A percentile compares a stretch with the other conserved stretches of the same genome.
These are phyloP conservation scores for Furcifer pardalis DNA, from an alignment of 2,797 vertebrate species.

Conservation along the genomic window DNA sequence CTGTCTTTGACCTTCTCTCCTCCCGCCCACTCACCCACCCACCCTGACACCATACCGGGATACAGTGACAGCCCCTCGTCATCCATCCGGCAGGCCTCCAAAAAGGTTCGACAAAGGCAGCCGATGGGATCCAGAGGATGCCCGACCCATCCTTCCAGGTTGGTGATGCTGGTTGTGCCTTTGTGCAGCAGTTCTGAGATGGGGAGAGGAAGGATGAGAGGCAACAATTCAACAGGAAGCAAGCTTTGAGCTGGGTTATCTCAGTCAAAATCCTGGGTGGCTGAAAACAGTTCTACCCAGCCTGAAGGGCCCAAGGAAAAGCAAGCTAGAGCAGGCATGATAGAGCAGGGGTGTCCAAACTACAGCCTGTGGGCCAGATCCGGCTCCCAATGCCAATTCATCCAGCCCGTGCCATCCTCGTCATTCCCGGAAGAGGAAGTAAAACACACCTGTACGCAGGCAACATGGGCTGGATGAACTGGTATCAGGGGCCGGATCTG, in stretches of 20 bases:
- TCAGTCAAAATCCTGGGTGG: not conserved
- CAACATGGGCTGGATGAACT: too few relatives aligned
- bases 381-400: too few relatives aligned
- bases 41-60: conserved; percentile 68
- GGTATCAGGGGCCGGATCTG: too few relatives aligned
- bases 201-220: not conserved
- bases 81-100: conserved; percentile 72
- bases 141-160: conserved; percentile 75
- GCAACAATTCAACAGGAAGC: not conserved
- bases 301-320: not conserved
- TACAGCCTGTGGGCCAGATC: too few relatives aligned
- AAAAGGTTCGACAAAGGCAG: conserved; percentile 72
- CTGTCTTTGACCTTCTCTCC: not conserved
- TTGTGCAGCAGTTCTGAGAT: conserved; percentile 71
- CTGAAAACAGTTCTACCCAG: too few relatives aligned
- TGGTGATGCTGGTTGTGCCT: conserved; percentile 67
- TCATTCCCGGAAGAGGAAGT: too few relatives aligned
- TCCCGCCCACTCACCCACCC: too few relatives aligned
- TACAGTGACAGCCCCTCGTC: conserved; percentile 66
- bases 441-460: too few relatives aligned
- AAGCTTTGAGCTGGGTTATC: not conserved
- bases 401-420: too few relatives aligned
- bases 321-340: too few relatives aligned
- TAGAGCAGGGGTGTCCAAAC: too few relatives aligned
- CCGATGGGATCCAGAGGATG: conserved; percentile 78